Evolutionary conservation across 2,888 invertebrate species (phyloP).

Genomic region (Aphrophora alni): DNA sequence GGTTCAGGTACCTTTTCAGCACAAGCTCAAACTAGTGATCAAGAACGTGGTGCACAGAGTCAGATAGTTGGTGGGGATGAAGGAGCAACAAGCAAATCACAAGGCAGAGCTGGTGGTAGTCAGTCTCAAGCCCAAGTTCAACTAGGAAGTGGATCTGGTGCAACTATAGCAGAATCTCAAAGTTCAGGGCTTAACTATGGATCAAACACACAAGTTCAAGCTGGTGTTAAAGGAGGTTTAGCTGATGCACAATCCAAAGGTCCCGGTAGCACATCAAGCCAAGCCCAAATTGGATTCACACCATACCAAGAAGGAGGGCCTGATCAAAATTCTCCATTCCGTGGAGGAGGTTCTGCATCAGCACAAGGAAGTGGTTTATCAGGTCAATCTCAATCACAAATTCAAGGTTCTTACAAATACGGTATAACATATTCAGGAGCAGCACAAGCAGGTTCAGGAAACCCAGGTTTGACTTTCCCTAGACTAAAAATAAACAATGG

Average conservation of each 20-base stretch:
- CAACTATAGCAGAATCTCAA: slow-evolving; percentile 74
- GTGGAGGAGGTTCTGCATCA: slow-evolving; percentile 78
- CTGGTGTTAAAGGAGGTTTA: slow-evolving; percentile 80
- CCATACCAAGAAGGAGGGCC: slow-evolving; percentile 68
- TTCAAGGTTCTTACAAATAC: slow-evolving; percentile 80
- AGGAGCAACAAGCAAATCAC: slow-evolving; percentile 76
- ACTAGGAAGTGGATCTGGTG: slow-evolving; percentile 76
- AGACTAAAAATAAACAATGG: slow-evolving; percentile 38
- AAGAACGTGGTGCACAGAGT: slow-evolving; percentile 50
- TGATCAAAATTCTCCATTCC: slow-evolving; percentile 65
- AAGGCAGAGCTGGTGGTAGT: slow-evolving; percentile 76
- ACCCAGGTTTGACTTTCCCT: slow-evolving; percentile 41
- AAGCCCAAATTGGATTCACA: slow-evolving; percentile 87
- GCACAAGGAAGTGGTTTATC: slow-evolving; percentile 77
- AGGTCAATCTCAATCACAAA: slow-evolving; percentile 83
- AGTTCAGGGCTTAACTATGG: slow-evolving; percentile 77
- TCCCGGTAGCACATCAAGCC: slow-evolving; percentile 83
- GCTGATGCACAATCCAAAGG: slow-evolving; percentile 87
- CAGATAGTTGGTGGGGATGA: slow-evolving; percentile 58
- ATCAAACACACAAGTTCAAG: slow-evolving; percentile 81
- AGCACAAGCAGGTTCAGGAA: slow-evolving; percentile 81
- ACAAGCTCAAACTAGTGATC: slow-evolving; percentile 51
- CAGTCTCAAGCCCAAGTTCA: slow-evolving; percentile 83
- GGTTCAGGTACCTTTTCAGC: slow-evolving; percentile 82
- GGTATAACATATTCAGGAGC: slow-evolving; percentile 80